Evolutionary conservation across 2,888 invertebrate genomes (phyloP).

Genomic region (Oligia latruncula): DNA sequence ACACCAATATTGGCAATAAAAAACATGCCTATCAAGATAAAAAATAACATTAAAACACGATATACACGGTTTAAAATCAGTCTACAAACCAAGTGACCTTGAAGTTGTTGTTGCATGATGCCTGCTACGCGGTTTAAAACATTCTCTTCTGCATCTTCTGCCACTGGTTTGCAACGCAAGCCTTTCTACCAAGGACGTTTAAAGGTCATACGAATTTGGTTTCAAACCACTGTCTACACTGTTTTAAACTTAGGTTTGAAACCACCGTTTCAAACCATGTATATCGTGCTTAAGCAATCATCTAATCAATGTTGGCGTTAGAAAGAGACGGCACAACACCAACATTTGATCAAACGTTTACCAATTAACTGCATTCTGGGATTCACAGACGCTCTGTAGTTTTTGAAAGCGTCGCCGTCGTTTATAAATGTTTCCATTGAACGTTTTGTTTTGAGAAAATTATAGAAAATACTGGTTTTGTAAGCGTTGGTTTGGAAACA

Average conservation of each 20-base stretch:
- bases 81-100: too few relatives aligned
- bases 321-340: slow-evolving; percentile 37
- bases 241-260: too few relatives aligned
- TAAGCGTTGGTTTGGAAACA: slow-evolving; percentile 21
- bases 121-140: too few relatives aligned
- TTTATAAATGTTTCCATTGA: slow-evolving; percentile 11
- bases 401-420: background rate
- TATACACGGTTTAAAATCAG: too few relatives aligned
- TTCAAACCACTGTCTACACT: too few relatives aligned
- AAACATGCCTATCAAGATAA: slow-evolving; percentile 7
- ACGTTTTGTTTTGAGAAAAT: background rate
- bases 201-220: too few relatives aligned
- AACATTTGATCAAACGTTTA: slow-evolving; percentile 36
- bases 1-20: slow-evolving; percentile 29
- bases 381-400: background rate
- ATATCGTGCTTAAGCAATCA: slow-evolving; percentile 4
- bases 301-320: slow-evolving; percentile 39
- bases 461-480: background rate
- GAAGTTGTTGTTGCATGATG: too few relatives aligned
- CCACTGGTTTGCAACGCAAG: too few relatives aligned
- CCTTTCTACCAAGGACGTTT: too few relatives aligned
- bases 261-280: too few relatives aligned
- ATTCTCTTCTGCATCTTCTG: too few relatives aligned
- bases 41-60: background rate
- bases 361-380: slow-evolving; percentile 11